A percentile compares a stretch with the other conserved stretches of the same genome.
These are phyloP conservation scores for Ondatra zibethicus DNA, from an alignment of 2,113 vertebrate genomes.

Conservation along the genomic window DNA sequence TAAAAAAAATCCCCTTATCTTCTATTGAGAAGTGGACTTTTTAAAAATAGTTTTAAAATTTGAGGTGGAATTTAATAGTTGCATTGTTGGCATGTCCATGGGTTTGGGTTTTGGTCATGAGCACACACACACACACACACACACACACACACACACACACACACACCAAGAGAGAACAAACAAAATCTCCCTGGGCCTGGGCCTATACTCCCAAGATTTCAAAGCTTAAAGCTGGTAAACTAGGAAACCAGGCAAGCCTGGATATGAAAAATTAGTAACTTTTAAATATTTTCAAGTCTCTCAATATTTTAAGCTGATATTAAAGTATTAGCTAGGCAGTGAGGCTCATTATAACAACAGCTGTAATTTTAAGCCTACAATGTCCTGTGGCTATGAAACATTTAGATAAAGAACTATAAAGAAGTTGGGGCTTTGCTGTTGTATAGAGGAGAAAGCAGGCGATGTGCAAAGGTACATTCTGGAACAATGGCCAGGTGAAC, in stretches of 20 bases:
- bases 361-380: not conserved
- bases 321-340: not conserved
- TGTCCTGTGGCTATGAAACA: not conserved
- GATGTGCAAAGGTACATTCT: not conserved
- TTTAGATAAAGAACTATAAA: constrained; percentile 13
- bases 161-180: not conserved
- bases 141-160: not conserved
- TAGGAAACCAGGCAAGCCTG: not conserved
- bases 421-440: not conserved
- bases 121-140: not conserved
- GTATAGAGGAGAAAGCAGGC: not conserved
- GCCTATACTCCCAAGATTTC: not conserved
- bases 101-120: not conserved
- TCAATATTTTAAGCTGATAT: not conserved
- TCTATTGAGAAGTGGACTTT: not conserved
- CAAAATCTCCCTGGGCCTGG: not conserved
- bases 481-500: not conserved
- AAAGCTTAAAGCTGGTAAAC: not conserved
- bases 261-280: not conserved
- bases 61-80: not conserved
- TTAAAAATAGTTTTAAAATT: constrained; percentile 32
- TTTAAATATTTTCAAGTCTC: not conserved
- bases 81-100: not conserved
- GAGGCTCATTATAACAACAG: not conserved
- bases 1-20: not conserved